These are phyloP conservation scores for Spongilla lacustris DNA, from an alignment of 37 sponge, comb jelly and placozoan species.

Conservation along the genomic window DNA sequence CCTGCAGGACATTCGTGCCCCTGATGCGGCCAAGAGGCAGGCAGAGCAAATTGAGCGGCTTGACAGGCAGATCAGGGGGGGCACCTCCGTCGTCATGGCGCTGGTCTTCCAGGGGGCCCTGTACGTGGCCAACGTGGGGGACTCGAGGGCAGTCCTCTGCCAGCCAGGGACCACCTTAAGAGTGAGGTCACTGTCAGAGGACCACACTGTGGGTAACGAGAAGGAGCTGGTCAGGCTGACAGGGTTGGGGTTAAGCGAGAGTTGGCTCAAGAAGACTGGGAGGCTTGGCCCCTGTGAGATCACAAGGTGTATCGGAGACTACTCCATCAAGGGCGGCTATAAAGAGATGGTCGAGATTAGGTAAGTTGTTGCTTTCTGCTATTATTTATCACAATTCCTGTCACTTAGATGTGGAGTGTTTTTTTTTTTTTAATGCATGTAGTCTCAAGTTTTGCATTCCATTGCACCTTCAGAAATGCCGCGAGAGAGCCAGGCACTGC, in stretches of 20 bases:
- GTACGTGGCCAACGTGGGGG: slow-evolving; percentile 91
- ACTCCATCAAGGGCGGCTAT: slow-evolving; percentile 89
- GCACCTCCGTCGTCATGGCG: slow-evolving; percentile 69
- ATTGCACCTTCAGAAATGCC: slow-evolving; percentile 37
- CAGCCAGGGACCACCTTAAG: background rate
- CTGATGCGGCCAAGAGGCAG: slow-evolving; percentile 22
- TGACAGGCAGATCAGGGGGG: slow-evolving; percentile 72
- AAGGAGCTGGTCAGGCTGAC: slow-evolving; percentile 72
- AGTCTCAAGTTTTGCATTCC: background rate
- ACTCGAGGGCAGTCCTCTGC: slow-evolving; percentile 76
- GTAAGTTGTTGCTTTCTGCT: slow-evolving; percentile 19
- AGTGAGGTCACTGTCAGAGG: slow-evolving; percentile 74
- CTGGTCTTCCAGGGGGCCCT: slow-evolving; percentile 50
- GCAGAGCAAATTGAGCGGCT: slow-evolving; percentile 52
- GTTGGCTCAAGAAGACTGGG: slow-evolving; percentile 18
- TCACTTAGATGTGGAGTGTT: background rate
- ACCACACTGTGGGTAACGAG: slow-evolving; percentile 79
- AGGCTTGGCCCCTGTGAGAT: slow-evolving; percentile 77
- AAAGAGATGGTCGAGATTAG: slow-evolving; percentile 73
- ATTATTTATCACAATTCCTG: too few species aligned
- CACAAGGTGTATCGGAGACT: slow-evolving; percentile 93
- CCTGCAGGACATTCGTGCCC: slow-evolving; percentile 46
- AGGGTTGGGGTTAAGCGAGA: slow-evolving; percentile 62
- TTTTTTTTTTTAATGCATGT: background rate
- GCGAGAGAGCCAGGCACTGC: slow-evolving; percentile 67